phyloP scores from a whole-genome alignment of 2,888 invertebrate species.

The Charanyca ferruginea region DNA sequence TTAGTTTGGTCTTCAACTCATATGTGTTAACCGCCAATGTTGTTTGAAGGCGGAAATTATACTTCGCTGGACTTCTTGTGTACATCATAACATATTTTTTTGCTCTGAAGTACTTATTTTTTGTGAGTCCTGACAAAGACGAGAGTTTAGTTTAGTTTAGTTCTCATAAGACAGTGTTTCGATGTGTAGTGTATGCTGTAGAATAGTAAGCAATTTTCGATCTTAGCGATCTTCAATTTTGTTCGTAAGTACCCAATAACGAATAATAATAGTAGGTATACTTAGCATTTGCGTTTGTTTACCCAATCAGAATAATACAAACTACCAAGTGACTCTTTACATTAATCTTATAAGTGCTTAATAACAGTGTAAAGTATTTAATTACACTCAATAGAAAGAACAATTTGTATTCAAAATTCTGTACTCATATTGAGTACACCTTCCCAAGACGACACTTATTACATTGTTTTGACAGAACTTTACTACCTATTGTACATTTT shows the following conservation, averaged over 20 bases:
- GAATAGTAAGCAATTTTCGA: slow-evolving; percentile 1
- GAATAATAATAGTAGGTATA: slow-evolving; percentile 3
- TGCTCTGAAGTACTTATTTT: slow-evolving; percentile 59
- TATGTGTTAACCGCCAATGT: slow-evolving; percentile 40
- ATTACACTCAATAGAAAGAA: slow-evolving; percentile 30
- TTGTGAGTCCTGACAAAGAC: slow-evolving; percentile 52
- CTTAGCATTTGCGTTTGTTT: slow-evolving; percentile 21
- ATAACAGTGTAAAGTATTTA: slow-evolving; percentile 27
- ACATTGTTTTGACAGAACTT: slow-evolving; percentile 8
- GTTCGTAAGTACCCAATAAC: slow-evolving; percentile 48
- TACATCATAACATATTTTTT: slow-evolving; percentile 39
- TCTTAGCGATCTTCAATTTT: slow-evolving; percentile 10
- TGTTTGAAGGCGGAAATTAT: slow-evolving; percentile 55
- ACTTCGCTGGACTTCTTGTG: slow-evolving; percentile 37
- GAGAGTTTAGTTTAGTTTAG: slow-evolving; percentile 33
- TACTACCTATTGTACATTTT: slow-evolving; percentile 22
- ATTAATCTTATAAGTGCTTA: slow-evolving; percentile 27
- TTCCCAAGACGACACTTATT: slow-evolving; percentile 11
- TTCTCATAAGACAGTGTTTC: slow-evolving; percentile 23
- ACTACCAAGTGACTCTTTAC: slow-evolving; percentile 7
- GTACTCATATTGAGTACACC: slow-evolving; percentile 12
- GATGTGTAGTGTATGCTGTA: slow-evolving; percentile 34
- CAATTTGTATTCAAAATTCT: slow-evolving; percentile 13
- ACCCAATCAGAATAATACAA: slow-evolving; percentile 13
- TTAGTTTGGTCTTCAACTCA: slow-evolving; percentile 60